Conservation (phyloP, 2,797 vertebrate species). For the Martes flavigula region DNA sequence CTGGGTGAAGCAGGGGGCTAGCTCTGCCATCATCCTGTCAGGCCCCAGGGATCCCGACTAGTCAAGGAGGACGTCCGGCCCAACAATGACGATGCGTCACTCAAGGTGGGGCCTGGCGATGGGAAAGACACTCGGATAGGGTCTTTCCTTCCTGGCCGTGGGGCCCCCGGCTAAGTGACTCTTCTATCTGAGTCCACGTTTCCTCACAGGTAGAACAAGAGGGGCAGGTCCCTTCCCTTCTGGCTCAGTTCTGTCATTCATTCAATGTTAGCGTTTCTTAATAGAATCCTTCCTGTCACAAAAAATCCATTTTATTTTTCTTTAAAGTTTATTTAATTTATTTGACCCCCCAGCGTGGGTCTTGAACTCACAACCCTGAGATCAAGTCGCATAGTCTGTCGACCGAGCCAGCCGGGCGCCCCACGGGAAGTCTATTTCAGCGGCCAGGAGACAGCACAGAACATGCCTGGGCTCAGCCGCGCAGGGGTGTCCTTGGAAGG, state of each 20-base stretch:
- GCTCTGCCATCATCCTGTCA: neutral
- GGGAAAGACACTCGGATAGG: accelerated
- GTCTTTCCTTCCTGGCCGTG: neutral
- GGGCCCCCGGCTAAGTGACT: neutral
- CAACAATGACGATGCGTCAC: neutral
- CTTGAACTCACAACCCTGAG: neutral
- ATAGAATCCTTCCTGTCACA: neutral
- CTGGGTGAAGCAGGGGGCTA: too few species aligned
- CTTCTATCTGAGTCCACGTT: neutral
- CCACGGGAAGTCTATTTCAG: neutral
- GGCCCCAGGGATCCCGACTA: neutral
- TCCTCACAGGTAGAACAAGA: neutral
- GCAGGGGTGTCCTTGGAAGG: neutral
- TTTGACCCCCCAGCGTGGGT: neutral
- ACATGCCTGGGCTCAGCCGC: neutral
- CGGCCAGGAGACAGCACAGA: neutral
- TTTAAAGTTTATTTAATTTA: neutral
- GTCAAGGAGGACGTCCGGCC: neutral
- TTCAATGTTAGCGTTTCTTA: neutral
- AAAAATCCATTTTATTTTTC: neutral
- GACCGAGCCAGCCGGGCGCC: neutral
- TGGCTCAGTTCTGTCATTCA: neutral
- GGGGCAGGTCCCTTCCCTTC: neutral
- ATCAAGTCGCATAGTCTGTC: neutral
- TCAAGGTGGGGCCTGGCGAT: neutral